Percentiles rank a stretch among this genome's conserved stretches.
phyloP scores from a whole-genome alignment of 2,888 invertebrate genomes.

The Flabesymbios commensalis region DNA sequence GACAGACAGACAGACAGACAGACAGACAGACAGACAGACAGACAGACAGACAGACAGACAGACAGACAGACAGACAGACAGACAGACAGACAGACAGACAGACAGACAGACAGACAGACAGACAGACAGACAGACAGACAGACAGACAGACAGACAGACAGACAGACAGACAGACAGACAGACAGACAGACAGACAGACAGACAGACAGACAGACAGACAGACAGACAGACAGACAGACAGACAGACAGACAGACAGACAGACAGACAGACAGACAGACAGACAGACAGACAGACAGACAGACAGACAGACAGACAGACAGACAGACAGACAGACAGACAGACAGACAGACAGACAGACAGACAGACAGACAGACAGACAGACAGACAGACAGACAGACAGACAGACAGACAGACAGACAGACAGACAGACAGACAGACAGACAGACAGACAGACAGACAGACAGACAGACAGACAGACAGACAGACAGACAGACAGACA shows the following conservation, averaged over 20 bases:
- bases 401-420: slow-evolving; percentile 1
- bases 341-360: slow-evolving; percentile 1
- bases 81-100: slow-evolving; percentile 3
- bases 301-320: slow-evolving; percentile 10
- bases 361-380: slow-evolving; percentile 1
- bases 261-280: slow-evolving; percentile 12
- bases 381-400: slow-evolving; percentile 1
- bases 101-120: neutral
- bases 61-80: neutral
- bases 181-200: neutral
- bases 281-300: neutral
- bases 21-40: neutral
- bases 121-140: neutral
- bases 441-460: slow-evolving; percentile 11
- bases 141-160: slow-evolving; percentile 1
- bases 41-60: neutral
- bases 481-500: slow-evolving; percentile 5
- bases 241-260: slow-evolving; percentile 13
- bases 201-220: slow-evolving; percentile 4
- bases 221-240: slow-evolving; percentile 11
- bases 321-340: slow-evolving; percentile 4
- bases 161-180: neutral
- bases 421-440: neutral
- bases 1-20: slow-evolving; percentile 1
- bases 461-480: slow-evolving; percentile 13